These are phyloP conservation scores for Hylaeus volcanicus DNA, from an alignment of 1,140 invertebrate species.

Conservation along the genomic window DNA sequence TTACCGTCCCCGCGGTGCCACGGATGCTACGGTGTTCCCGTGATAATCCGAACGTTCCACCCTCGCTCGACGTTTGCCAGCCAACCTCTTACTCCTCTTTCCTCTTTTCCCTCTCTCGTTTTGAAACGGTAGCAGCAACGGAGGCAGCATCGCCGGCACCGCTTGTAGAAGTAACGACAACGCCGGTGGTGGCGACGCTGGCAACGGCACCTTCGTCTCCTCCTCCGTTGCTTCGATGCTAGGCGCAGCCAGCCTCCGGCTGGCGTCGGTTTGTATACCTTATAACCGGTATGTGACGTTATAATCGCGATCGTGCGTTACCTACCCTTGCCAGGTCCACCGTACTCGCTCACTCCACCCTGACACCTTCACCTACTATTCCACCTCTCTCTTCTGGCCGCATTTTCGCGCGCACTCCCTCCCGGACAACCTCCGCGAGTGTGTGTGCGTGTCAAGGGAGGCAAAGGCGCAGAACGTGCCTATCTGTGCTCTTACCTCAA, in stretches of 20 bases:
- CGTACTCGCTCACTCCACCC: constrained; percentile 2
- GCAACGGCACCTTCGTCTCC: constrained; percentile 10
- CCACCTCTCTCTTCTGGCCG: background rate
- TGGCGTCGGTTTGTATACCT: constrained; percentile 70
- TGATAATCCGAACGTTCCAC: constrained; percentile 76
- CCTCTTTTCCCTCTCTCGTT: constrained; percentile 36
- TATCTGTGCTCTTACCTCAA: constrained; percentile 8
- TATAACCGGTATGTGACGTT: constrained; percentile 73
- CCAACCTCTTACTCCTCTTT: constrained; percentile 27
- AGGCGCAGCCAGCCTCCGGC: constrained; percentile 43
- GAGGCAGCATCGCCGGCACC: constrained; percentile 13
- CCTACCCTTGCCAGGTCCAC: background rate
- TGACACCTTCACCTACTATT: background rate
- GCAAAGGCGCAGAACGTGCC: constrained; percentile 14
- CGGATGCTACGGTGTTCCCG: constrained; percentile 67
- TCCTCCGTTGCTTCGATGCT: constrained; percentile 10
- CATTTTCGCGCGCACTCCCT: background rate
- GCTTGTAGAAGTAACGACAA: constrained; percentile 13
- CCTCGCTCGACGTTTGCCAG: constrained; percentile 68
- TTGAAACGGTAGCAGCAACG: constrained; percentile 9
- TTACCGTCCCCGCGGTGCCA: constrained; percentile 62
- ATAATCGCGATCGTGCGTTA: constrained; percentile 68
- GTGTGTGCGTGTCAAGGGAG: background rate
- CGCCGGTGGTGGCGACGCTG: background rate
- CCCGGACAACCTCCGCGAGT: no score